A percentile compares a stretch with the other conserved stretches of the same genome.
These are phyloP conservation scores for Gobiocypris rarus DNA, from an alignment of 2,113 vertebrate genomes.

Conservation along the genomic window DNA sequence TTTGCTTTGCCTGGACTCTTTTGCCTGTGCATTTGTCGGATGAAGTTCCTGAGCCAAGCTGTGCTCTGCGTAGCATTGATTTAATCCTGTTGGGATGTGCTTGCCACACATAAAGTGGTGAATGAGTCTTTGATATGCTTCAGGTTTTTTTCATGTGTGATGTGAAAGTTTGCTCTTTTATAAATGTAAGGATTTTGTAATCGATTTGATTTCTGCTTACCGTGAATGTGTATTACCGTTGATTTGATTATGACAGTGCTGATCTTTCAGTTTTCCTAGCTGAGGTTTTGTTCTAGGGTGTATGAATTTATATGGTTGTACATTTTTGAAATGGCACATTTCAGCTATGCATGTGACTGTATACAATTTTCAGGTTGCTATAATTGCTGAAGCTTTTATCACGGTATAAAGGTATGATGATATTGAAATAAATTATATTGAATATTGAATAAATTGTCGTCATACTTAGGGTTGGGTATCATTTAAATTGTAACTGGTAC, in stretches of 20 bases:
- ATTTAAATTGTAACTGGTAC: too few relatives aligned
- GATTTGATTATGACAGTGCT: not conserved
- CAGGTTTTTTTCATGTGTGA: too few relatives aligned
- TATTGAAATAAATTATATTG: too few relatives aligned
- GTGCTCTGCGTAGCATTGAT: slow-evolving; percentile 12
- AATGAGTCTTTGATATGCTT: not conserved
- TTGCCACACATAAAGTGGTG: slow-evolving; percentile 6
- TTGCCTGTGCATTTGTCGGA: not conserved
- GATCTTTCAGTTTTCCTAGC: not conserved
- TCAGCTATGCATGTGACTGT: not conserved
- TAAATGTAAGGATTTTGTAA: not conserved
- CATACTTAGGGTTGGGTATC: too few relatives aligned
- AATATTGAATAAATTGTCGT: too few relatives aligned
- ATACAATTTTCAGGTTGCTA: too few relatives aligned
- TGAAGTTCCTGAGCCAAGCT: not conserved
- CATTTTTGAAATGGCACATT: not conserved
- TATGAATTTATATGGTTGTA: not conserved
- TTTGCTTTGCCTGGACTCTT: not conserved
- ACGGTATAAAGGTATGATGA: too few relatives aligned
- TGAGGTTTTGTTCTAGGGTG: not conserved
- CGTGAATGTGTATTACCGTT: not conserved
- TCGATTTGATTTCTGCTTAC: not conserved
- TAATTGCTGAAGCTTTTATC: too few relatives aligned
- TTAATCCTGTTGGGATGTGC: slow-evolving; percentile 35
- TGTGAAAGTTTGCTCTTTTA: not conserved